These are phyloP conservation scores for Oryzias curvinotus DNA, from an alignment of 2,113 vertebrate species.

Conservation along the genomic window DNA sequence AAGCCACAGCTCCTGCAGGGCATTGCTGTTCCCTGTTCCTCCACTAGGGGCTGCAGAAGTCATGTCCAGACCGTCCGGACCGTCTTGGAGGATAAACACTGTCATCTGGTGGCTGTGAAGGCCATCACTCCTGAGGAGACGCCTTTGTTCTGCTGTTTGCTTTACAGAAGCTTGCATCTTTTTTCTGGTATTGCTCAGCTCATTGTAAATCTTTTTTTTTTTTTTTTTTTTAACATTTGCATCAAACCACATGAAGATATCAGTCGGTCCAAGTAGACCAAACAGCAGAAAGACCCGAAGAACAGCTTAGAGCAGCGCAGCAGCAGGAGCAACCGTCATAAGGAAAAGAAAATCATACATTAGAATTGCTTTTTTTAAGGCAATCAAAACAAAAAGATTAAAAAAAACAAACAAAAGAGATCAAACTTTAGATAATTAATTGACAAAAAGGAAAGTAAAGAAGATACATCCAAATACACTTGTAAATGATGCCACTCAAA, in stretches of 20 bases:
- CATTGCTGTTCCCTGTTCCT: slow-evolving; percentile 16
- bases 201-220: no score
- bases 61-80: slow-evolving; percentile 47
- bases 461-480: no score
- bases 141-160: slow-evolving; percentile 1
- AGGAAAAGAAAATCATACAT: background rate
- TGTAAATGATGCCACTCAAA: no score
- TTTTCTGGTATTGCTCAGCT: background rate
- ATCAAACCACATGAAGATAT: background rate
- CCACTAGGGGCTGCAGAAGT: slow-evolving; percentile 55
- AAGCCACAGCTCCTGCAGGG: slow-evolving; percentile 4
- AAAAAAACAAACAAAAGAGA: background rate
- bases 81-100: slow-evolving; percentile 63
- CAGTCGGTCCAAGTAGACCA: background rate
- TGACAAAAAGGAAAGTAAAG: no score
- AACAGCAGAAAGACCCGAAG: background rate
- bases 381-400: background rate
- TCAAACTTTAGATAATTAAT: no score
- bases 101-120: slow-evolving; percentile 73
- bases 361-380: background rate
- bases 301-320: background rate
- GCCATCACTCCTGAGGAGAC: slow-evolving; percentile 42
- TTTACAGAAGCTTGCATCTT: background rate
- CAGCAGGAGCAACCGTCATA: background rate
- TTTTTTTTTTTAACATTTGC: no score